Evolutionary conservation across 2,113 vertebrate species (phyloP).

Genomic region (Microtus montanus): DNA sequence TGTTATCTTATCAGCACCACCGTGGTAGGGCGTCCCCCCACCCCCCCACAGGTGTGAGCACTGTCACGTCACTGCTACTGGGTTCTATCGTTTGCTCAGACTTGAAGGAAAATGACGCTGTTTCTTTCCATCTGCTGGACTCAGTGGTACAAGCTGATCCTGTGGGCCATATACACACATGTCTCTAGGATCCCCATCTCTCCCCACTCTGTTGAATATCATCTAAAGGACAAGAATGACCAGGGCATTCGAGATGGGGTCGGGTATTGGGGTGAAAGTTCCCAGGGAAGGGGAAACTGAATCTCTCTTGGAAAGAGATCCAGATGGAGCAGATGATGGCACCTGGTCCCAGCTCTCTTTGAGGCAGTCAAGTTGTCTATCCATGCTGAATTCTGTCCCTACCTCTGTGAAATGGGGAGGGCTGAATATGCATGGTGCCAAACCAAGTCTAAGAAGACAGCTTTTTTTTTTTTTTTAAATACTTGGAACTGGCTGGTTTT

Average conservation of each 20-base stretch:
- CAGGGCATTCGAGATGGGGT: rapidly evolving
- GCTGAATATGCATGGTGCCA: rapidly evolving
- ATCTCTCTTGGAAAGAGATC: too few species aligned
- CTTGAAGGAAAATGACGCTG: neutral
- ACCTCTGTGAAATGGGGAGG: neutral
- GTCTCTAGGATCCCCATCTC: neutral
- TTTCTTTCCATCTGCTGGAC: neutral
- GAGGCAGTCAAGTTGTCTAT: rapidly evolving
- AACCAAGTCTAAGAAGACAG: rapidly evolving
- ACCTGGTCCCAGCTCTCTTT: too few species aligned
- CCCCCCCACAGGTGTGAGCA: neutral
- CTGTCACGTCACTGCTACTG: rapidly evolving
- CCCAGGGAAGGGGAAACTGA: neutral
- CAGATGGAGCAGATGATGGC: too few species aligned
- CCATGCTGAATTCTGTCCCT: neutral
- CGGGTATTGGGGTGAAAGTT: too few species aligned
- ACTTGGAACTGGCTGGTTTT: rapidly evolving
- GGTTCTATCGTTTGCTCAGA: neutral
- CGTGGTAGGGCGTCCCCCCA: rapidly evolving
- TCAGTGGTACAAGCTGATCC: rapidly evolving
- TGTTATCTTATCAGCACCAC: rapidly evolving
- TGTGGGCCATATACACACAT: rapidly evolving
- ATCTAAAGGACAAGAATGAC: neutral
- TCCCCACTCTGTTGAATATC: rapidly evolving
- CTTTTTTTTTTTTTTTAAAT: too few species aligned